Base-by-base conservation (phyloP, 1,140 invertebrate species). In the Drosophila rufa region DNA sequence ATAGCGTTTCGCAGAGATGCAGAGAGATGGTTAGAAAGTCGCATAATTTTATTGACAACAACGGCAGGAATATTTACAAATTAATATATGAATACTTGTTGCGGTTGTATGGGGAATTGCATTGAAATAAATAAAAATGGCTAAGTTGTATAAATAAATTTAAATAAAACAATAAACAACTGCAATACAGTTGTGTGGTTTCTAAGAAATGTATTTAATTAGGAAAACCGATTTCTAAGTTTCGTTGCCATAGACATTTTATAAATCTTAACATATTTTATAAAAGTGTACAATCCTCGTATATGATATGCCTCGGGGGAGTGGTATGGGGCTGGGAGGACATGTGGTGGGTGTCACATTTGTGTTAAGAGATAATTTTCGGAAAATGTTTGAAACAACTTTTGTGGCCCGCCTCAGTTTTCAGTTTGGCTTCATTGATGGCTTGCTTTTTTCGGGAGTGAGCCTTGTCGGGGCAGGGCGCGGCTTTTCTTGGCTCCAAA, bases 281-380 rank as follows among this genome's bases (percentile, higher is more conserved):
- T 22, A 43, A 1, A 48, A 25, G 53, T 50, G 45, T 68, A 65
- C 8, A 25, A 25, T n/a, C 36, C 53, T 40, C 36, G 36, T 53
- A 43, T 46, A 46, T 64, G 45, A 71, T 64, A 62, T 55, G 67
- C 76, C 77, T 30, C 51, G 14, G 43, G 57, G 59, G 67, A 42
- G 42, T n/a, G 43, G 43, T 14, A 14, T 33, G 48, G 25, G 5
- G 22, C 2, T 51, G 64, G 59, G 38, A 25, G 57, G 68, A 64
- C 71, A 71, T 79, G 75, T 79, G 76, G 45, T 80, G 50, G 80
- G 78, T 89, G 84, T 89, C 84, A 81, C 85, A 89, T 89, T 85
- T 89, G 85, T 56, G 85, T 85, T 90, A 91, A 81, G 75, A 90
- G 85, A 89, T 89, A 89, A 90, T 90, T 90, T 89, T 90, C 65